Evolutionary conservation across 2,797 vertebrate genomes (phyloP).

Genomic region (Anas acuta): DNA sequence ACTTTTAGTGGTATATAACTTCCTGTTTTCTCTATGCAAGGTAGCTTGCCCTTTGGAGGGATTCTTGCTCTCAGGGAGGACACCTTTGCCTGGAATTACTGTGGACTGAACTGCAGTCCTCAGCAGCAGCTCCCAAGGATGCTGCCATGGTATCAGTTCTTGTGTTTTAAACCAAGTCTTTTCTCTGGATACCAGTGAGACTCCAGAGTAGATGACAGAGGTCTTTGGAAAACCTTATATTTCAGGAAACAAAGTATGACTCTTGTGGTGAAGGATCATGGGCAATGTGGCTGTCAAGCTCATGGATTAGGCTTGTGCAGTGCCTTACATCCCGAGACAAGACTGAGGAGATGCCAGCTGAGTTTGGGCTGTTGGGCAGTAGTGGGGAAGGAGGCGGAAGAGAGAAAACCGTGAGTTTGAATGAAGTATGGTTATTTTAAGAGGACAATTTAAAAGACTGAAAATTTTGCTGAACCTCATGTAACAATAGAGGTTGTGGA

Average conservation of each 20-base stretch:
- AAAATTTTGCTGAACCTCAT: not conserved
- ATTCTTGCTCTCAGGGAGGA: not conserved
- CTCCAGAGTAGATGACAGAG: not conserved
- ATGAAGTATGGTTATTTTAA: not conserved
- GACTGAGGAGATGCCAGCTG: not conserved
- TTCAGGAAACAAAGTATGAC: not conserved
- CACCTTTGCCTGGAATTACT: not conserved
- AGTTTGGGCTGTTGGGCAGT: not conserved
- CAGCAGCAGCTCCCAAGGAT: not conserved
- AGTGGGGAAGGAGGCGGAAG: not conserved
- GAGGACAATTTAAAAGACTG: not conserved
- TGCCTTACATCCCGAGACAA: accelerated
- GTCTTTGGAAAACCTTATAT: not conserved
- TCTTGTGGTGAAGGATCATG: not conserved
- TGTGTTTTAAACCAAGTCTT: not conserved
- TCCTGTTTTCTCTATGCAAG: not conserved
- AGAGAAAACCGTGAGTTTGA: not conserved
- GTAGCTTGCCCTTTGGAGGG: not conserved
- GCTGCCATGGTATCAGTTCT: not conserved
- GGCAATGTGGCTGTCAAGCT: not conserved
- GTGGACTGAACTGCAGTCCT: not conserved
- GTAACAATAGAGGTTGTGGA: not conserved
- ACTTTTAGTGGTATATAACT: not conserved
- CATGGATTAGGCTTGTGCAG: not conserved
- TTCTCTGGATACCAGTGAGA: not conserved